Evolutionary conservation across 2,797 vertebrate genomes (phyloP).

Genomic region (Tauraco hartlaubi): DNA sequence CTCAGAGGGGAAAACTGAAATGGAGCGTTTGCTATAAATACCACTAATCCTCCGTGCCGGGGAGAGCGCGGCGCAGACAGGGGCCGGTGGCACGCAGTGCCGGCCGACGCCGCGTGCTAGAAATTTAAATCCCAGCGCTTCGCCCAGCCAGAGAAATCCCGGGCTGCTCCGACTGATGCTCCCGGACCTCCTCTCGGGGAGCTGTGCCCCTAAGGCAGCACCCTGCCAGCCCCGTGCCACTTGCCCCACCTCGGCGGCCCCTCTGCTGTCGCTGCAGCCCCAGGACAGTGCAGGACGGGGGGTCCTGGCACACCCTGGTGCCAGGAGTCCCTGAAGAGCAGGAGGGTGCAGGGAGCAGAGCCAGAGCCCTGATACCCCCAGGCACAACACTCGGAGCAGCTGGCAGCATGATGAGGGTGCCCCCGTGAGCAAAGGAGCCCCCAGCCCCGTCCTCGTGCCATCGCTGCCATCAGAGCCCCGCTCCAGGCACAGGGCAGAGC

Average conservation of each 20-base stretch:
- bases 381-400: not conserved
- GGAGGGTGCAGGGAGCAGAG: too few relatives aligned
- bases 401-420: not conserved
- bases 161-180: not conserved
- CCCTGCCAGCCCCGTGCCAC: accelerated
- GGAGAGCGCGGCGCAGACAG: not conserved
- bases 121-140: not conserved
- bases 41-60: not conserved
- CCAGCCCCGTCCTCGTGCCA: too few relatives aligned
- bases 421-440: not conserved
- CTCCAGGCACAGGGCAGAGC: accelerated
- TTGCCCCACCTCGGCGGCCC: not conserved
- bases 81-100: not conserved
- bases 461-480: accelerated
- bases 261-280: not conserved
- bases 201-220: not conserved
- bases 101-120: not conserved
- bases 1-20: not conserved
- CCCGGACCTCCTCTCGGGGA: not conserved
- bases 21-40: not conserved
- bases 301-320: too few relatives aligned
- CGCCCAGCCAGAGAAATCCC: not conserved
- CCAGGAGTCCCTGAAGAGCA: too few relatives aligned
- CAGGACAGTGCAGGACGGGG: accelerated
- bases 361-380: not conserved